Base-by-base conservation (phyloP, 2,888 invertebrate species). In the Pollenia angustigena region DNA sequence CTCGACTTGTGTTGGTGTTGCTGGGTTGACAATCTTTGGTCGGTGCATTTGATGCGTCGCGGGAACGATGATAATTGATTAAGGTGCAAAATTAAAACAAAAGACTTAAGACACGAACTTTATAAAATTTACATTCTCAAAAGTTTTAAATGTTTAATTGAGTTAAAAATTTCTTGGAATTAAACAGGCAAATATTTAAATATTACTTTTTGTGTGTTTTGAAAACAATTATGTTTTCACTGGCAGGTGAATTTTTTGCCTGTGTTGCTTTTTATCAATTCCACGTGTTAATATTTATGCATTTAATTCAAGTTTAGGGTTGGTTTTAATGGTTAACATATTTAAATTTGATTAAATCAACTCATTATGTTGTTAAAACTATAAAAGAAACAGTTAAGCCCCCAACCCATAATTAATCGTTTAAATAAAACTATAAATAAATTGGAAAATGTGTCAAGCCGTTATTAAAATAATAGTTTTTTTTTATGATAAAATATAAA, bases 101-200 rank as follows among this genome's bases (percentile, higher is more conserved):
- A 56, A 56, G 54, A 71, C 54, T 71, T 54, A 23, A 71, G 69
- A 32, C n/a, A 52, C 52, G 9, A 52, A 52, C 52, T 32, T 54
- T 42, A 6, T 32, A 0, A 32, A 32, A 32, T 32, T 32, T 32
- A 11, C n/a, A 16, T 50, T n/a, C 16, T 16, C 6, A n/a, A 7
- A 52, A 16, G 7, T 3, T 52, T 16, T 40, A 9, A 32, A 40
- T n/a, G 40, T 40, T 60, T 32, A 32, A 32, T 0, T 32, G 0
- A 2, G 32, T 32, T 6, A 0, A 4, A 32, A 32, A 32, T 32
- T 32, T 32, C 32, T 32, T 0, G 32, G 32, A 32, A 32, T 32
- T 32, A 32, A 32, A 6, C 32, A 32, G 32, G 32, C 32, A 6
- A 32, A 32, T 2, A 32, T 32, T 6, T 32, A 6, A 32, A 6